phyloP scores from a whole-genome alignment of 2,113 vertebrate species.

The Rhabdomys dilectus region DNA sequence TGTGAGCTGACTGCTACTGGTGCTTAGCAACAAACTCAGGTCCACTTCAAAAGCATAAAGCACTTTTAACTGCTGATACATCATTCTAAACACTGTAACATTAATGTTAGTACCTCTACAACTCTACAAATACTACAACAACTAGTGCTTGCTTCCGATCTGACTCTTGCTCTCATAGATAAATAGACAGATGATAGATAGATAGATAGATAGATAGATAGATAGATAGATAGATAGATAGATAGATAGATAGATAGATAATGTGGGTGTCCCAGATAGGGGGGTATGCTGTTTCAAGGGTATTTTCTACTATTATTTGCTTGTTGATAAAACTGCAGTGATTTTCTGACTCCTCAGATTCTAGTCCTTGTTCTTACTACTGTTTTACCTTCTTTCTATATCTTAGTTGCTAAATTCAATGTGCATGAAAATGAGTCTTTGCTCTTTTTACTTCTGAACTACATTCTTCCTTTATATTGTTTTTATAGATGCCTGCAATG shows the following conservation, averaged over 20 bases:
- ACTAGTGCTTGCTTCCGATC: background rate
- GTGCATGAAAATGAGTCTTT: background rate
- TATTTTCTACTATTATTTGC: conserved; percentile 1
- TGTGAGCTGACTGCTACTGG: background rate
- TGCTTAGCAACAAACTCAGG: too few relatives aligned
- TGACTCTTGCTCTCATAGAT: background rate
- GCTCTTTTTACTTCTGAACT: background rate
- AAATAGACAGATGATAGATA: too few relatives aligned
- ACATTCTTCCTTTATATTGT: background rate
- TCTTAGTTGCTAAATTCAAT: background rate
- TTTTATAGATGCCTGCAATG: background rate
- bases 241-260: too few relatives aligned
- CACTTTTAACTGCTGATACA: background rate
- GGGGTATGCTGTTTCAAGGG: background rate
- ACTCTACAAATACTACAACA: background rate
- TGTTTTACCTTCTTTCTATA: background rate
- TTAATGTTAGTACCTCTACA: background rate
- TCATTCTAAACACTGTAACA: too few relatives aligned
- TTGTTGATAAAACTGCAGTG: background rate
- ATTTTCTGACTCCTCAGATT: background rate
- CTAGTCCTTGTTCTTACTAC: background rate
- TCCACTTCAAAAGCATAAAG: background rate
- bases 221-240: too few relatives aligned
- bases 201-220: too few relatives aligned
- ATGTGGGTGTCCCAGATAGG: background rate